Evolutionary conservation across 2,797 vertebrate genomes (phyloP).

Genomic region (Coluber constrictor): DNA sequence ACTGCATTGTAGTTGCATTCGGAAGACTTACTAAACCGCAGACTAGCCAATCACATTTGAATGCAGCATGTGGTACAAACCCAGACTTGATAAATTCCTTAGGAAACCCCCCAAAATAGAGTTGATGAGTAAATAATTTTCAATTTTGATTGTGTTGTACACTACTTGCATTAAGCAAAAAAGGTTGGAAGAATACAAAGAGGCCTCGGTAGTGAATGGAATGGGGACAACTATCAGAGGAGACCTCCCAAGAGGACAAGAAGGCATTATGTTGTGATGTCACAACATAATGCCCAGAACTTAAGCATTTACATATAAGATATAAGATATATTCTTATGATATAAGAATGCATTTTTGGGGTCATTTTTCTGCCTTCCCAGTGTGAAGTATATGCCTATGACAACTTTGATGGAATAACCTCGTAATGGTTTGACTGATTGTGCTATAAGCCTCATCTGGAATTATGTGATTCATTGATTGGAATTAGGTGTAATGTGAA

Average conservation of each 20-base stretch:
- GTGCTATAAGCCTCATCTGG: background rate
- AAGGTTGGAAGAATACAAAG: background rate
- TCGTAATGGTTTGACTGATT: background rate
- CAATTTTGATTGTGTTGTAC: background rate
- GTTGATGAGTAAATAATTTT: background rate
- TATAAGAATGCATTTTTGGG: background rate
- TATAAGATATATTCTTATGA: background rate
- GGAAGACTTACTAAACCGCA: background rate
- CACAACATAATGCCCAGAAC: background rate
- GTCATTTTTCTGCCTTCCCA: background rate
- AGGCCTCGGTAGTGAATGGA: background rate
- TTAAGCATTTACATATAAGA: background rate
- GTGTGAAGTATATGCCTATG: background rate
- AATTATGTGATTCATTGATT: background rate
- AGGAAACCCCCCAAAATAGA: background rate
- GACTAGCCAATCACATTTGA: background rate
- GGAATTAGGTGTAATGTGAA: background rate
- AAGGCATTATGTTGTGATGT: background rate
- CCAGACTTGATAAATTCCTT: background rate
- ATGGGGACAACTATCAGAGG: background rate
- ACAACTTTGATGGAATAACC: background rate
- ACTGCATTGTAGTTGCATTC: background rate
- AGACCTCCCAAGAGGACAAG: background rate
- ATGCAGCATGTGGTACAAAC: background rate
- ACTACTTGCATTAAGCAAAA: background rate